phyloP scores from a whole-genome alignment of 2,888 invertebrate species.

The Darwinula stevensoni region DNA sequence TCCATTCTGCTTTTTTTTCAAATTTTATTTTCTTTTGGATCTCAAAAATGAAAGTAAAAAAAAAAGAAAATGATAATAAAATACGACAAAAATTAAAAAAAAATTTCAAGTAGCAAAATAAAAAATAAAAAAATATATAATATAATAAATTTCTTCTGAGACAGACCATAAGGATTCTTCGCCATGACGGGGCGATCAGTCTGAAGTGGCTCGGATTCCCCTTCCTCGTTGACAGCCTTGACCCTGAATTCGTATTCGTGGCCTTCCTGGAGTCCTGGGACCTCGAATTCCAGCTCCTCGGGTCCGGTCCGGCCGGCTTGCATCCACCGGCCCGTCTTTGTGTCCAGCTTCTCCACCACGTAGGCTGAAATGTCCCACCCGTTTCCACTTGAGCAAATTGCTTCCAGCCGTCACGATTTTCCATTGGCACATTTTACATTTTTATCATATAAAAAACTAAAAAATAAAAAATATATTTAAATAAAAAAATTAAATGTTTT shows the following conservation, averaged over 20 bases:
- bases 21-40: not conserved
- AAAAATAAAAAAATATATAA: no score
- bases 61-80: no score
- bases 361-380: no score
- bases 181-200: constrained; percentile 59
- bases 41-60: no score
- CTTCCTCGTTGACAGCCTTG: constrained; percentile 82
- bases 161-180: constrained; percentile 63
- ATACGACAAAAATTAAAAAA: no score
- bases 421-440: no score
- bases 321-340: constrained; percentile 67
- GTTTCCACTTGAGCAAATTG: no score
- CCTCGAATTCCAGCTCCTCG: constrained; percentile 30
- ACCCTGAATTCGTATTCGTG: constrained; percentile 95
- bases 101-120: no score
- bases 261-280: constrained; percentile 77
- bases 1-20: not conserved
- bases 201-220: constrained; percentile 75
- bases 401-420: no score
- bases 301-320: constrained; percentile 51
- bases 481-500: not conserved
- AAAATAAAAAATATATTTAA: constrained; percentile 9
- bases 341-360: constrained; percentile 74
- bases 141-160: no score
- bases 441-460: no score